Evolutionary conservation across 1,140 invertebrate species (phyloP), one percentile per base, ranked within the genome.

Genomic region (Olivierus martensii): DNA sequence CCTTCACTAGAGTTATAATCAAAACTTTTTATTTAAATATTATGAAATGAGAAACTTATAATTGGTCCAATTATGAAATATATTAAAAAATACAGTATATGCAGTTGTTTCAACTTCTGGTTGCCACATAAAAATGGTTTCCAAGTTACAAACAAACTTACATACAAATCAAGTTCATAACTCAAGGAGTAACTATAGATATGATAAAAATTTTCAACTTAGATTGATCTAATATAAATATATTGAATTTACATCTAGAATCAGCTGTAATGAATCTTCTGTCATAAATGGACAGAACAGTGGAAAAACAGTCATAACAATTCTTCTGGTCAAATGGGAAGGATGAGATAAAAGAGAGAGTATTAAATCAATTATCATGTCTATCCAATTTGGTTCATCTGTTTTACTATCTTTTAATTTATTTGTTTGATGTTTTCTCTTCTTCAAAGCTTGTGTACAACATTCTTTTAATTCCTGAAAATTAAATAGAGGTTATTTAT

Each of bases 351-450:
- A 67, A 34, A 84, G 71, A 35, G 80, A 83, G 17, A 87, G 62
- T 36, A 87, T 70, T 17, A 87, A 69, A 72, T 87, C 84, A 12
- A 82, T 74, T 42, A 86, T 73, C 2, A 87, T 83, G 70, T 86
- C 81, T 49, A 82, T 75, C 84, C 84, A 87, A 57, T 78, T 69
- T 14, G 79, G 80, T 64, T 84, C 80, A 39, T 74, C n/a, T 70
- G 36, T 69, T 63, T 28, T 4, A 17, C 66, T 55, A 14, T 58
- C 55, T 45, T 19, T 28, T 35, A 12, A 18, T 34, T 52, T 18
- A 38, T 28, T 61, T 0, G 56, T 45, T 49, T 52, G n/a, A n/a
- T n/a, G 56, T 63, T 68, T 59, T 48, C 61, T 61, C 69, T 71
- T 59, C 61, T 48, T 37, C 12, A 58, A 52, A 12, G 78, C 71